These are phyloP conservation scores for Brachyrhaphis roseni DNA, from an alignment of 2,797 vertebrate genomes.

Conservation along the genomic window DNA sequence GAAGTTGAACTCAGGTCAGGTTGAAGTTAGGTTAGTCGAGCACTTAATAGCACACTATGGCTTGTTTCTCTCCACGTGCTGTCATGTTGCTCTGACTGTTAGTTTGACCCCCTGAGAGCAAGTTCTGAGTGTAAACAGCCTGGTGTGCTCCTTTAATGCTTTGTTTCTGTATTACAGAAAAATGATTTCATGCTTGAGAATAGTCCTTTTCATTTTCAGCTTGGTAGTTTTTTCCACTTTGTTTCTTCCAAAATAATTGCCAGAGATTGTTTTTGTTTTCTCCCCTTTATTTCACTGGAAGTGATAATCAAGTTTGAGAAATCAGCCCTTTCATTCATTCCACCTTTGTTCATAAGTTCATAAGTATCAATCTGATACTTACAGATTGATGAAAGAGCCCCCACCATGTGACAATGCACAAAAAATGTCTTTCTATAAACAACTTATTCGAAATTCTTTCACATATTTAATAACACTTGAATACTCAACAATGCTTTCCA, in stretches of 20 bases:
- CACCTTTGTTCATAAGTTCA: background rate
- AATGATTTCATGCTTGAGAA: background rate
- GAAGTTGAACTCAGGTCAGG: conserved; percentile 64
- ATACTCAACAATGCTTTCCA: conserved; percentile 1
- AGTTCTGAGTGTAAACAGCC: conserved; percentile 2
- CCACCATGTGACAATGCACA: background rate
- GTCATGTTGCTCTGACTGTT: conserved; percentile 46
- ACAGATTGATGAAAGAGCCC: conserved; percentile 8
- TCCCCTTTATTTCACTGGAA: background rate
- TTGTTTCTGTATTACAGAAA: background rate
- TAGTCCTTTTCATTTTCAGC: background rate
- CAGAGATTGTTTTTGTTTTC: background rate
- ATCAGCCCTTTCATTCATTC: background rate
- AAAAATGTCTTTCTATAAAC: background rate
- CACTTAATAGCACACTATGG: conserved; percentile 53
- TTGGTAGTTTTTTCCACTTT: background rate
- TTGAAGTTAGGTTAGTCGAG: conserved; percentile 62
- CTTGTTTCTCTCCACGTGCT: conserved; percentile 46
- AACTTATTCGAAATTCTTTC: background rate
- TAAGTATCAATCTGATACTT: too few species aligned
- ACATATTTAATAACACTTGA: background rate
- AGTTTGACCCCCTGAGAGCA: conserved; percentile 39
- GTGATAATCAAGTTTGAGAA: background rate
- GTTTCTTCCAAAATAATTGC: background rate
- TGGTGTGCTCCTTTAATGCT: conserved; percentile 9